Evolutionary conservation across 2,113 vertebrate species (phyloP), one percentile per base, ranked within the genome.

Genomic region (Dissostichus mawsoni): DNA sequence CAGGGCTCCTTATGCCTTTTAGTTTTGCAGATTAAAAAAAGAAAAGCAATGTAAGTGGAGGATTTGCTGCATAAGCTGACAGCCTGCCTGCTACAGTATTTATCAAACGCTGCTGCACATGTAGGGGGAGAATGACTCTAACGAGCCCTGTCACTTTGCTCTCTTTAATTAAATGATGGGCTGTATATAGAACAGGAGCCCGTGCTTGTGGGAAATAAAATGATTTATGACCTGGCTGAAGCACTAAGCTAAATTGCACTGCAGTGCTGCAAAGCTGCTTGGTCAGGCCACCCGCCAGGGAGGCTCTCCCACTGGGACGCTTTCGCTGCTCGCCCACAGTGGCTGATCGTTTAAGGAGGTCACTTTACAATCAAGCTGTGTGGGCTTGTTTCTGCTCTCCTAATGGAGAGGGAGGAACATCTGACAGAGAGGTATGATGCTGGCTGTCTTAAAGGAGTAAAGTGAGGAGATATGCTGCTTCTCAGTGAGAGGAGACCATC

Each of bases 151-250:
- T 94, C 93, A 93, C 90, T 93, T 91, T 93, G 87, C 84, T 89
- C 90, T 83, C 87, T 92, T 94, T 95, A 95, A 96, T 95, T 93
- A 95, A 94, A 94, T 96, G 93, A 95, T 90, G 90, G 90, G 82
- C 93, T 90, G 94, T 92, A 92, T 92, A 92, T 91, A 90, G 89
- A 92, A 89, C 90, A 86, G 89, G 88, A 92, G 86, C 78, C 83
- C 23, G 68, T 90, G 87, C 90, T 93, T 92, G 91, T 93, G 90
- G 92, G 92, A 90, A 94, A 93, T 90, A 87, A 90, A 94, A 92
- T 94, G 95, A 95, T 94, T 96, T 94, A 96, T 93, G 90, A 89
- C 80, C 82, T 81, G 84, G 91, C 91, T 87, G 82, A 84, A 93
- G 91, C 95, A 95, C 93, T 95, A 94, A 94, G 90, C 92, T 90